A percentile compares a stretch with the other conserved stretches of the same genome.
Evolutionary conservation across 2,797 vertebrate genomes (phyloP).

Genomic region (Myotis findleyi): DNA sequence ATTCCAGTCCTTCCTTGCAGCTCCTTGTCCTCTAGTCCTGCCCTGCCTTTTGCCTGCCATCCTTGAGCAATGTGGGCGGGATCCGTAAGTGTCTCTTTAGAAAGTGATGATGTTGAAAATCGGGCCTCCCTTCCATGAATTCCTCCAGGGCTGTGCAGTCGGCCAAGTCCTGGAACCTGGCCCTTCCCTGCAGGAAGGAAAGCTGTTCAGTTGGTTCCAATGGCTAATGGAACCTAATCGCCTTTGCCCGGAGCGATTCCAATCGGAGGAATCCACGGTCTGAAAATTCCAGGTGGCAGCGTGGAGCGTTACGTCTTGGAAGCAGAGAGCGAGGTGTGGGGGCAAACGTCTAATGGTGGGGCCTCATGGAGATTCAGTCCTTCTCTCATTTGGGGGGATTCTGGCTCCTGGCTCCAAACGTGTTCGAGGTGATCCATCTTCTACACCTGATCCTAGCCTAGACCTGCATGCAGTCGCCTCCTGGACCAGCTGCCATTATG

Average conservation of each 20-base stretch:
- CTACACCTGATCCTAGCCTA: neutral
- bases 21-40: neutral
- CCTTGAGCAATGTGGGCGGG: slow-evolving; percentile 40
- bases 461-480: neutral
- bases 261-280: slow-evolving; percentile 56
- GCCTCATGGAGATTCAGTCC: neutral
- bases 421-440: neutral
- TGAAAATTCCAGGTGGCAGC: slow-evolving; percentile 57
- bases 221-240: slow-evolving; percentile 67
- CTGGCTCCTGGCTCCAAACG: slow-evolving; percentile 9
- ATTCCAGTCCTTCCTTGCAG: neutral
- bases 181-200: slow-evolving; percentile 65
- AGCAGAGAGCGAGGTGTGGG: neutral
- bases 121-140: slow-evolving; percentile 51
- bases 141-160: slow-evolving; percentile 25
- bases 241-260: slow-evolving; percentile 67
- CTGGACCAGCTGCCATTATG: neutral
- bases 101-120: slow-evolving; percentile 48
- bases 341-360: neutral
- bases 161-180: slow-evolving; percentile 68
- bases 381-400: slow-evolving; percentile 38
- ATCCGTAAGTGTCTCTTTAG: slow-evolving; percentile 17
- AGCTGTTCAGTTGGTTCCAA: slow-evolving; percentile 65
- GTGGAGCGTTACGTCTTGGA: slow-evolving; percentile 47
- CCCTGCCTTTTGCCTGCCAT: slow-evolving; percentile 10